These are phyloP conservation scores for Drosophila arawakana DNA, from an alignment of 1,140 invertebrate species.

Conservation along the genomic window DNA sequence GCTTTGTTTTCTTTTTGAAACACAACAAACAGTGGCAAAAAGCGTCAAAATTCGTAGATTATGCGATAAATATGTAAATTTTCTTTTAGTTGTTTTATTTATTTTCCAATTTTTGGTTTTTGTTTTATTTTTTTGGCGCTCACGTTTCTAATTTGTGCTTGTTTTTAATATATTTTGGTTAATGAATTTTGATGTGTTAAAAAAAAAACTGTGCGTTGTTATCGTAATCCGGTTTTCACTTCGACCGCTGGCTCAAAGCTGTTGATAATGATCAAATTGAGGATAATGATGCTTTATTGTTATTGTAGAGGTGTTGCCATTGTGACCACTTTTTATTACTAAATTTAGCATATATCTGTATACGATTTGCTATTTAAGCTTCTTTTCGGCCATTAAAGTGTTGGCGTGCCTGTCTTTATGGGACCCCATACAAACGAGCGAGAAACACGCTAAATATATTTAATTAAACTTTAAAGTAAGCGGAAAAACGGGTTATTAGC, in stretches of 20 bases:
- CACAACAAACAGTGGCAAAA: slow-evolving; percentile 71
- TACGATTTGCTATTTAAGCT: slow-evolving; percentile 68
- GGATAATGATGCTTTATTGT: slow-evolving; percentile 76
- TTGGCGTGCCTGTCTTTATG: slow-evolving; percentile 62
- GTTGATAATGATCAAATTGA: slow-evolving; percentile 78
- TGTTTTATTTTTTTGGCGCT: slow-evolving; percentile 8
- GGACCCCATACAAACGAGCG: slow-evolving; percentile 31
- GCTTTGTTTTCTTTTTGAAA: slow-evolving; percentile 55
- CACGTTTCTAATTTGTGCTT: slow-evolving; percentile 79
- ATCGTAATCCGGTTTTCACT: slow-evolving; percentile 65
- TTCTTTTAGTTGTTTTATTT: too few relatives aligned
- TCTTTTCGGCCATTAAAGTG: slow-evolving; percentile 65
- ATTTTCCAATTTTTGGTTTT: too few relatives aligned
- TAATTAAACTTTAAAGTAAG: slow-evolving; percentile 51
- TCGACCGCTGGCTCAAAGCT: slow-evolving; percentile 54
- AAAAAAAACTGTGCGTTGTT: background rate
- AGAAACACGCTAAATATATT: slow-evolving; percentile 38
- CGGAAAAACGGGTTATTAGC: slow-evolving; percentile 47
- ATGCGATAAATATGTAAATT: slow-evolving; percentile 79
- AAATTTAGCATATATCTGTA: slow-evolving; percentile 72
- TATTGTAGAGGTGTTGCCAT: slow-evolving; percentile 79
- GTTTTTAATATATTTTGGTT: slow-evolving; percentile 73
- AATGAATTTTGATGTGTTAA: slow-evolving; percentile 69
- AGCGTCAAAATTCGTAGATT: slow-evolving; percentile 80
- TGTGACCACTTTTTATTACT: slow-evolving; percentile 48